phyloP scores from a whole-genome alignment of 2,113 vertebrate species.

The Megaleporinus macrocephalus region DNA sequence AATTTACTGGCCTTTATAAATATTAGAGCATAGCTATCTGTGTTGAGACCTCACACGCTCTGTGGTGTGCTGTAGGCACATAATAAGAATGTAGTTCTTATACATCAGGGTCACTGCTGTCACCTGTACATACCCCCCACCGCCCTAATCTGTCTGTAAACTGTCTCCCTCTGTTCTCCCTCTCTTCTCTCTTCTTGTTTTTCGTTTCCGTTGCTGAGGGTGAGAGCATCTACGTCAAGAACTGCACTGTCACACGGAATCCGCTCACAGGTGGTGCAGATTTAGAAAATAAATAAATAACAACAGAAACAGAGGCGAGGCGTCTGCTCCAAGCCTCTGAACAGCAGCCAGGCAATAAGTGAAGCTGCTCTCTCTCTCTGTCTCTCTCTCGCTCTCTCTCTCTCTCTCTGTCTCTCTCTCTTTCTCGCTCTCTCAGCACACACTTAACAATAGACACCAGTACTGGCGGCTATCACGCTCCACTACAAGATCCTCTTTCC shows the following conservation, averaged over 20 bases:
- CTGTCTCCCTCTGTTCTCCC: not conserved
- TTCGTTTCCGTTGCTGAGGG: constrained; percentile 1
- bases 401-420: not conserved
- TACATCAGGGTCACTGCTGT: not conserved
- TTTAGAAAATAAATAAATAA: constrained; percentile 13
- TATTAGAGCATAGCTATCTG: constrained; percentile 41
- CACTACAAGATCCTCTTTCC: constrained; percentile 29
- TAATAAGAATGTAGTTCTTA: constrained; percentile 1
- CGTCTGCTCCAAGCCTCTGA: not conserved
- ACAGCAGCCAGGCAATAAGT: constrained; percentile 21
- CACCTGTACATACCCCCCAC: not conserved
- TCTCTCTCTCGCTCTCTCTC: not conserved
- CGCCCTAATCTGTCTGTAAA: not conserved
- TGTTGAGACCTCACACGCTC: constrained; percentile 10
- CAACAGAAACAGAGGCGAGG: not conserved
- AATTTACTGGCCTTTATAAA: constrained; percentile 51
- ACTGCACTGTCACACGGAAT: not conserved
- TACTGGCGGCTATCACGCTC: constrained; percentile 31
- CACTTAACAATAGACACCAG: constrained; percentile 42
- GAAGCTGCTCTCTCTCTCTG: not conserved
- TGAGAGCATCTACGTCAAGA: constrained; percentile 25
- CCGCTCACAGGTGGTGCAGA: constrained; percentile 16
- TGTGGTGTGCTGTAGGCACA: constrained; percentile 16
- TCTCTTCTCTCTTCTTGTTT: constrained; percentile 12
- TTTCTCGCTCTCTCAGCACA: not conserved